phyloP scores from a whole-genome alignment of 2,113 vertebrate genomes.

The Zingel zingel region DNA sequence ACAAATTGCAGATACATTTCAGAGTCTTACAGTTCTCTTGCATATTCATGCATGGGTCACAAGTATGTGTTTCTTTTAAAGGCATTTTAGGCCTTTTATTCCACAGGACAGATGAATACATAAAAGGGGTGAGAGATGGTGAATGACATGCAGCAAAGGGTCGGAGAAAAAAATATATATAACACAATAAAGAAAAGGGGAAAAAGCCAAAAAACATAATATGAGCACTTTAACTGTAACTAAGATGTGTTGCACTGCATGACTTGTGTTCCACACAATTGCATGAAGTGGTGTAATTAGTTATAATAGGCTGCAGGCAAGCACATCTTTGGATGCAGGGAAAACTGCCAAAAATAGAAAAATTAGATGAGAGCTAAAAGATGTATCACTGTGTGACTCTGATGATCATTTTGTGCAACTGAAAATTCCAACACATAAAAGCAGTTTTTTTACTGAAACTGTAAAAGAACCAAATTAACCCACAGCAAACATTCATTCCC shows the following conservation, averaged over 20 bases:
- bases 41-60: neutral
- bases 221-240: slow-evolving; percentile 33
- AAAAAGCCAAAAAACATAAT: no score
- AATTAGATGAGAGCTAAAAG: slow-evolving; percentile 43
- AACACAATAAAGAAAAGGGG: no score
- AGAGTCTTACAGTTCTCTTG: neutral
- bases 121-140: no score
- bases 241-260: slow-evolving; percentile 51
- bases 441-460: slow-evolving; percentile 21
- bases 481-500: neutral
- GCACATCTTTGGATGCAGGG: slow-evolving; percentile 45
- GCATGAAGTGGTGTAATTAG: slow-evolving; percentile 73
- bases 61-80: neutral
- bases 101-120: no score
- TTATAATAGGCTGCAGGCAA: slow-evolving; percentile 66
- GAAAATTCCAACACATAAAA: slow-evolving; percentile 34
- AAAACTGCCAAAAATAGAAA: slow-evolving; percentile 64
- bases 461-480: neutral
- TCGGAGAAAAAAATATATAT: no score
- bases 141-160: no score
- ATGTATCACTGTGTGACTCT: slow-evolving; percentile 8
- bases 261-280: slow-evolving; percentile 62
- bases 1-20: neutral
- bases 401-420: slow-evolving; percentile 53
- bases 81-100: no score